phyloP scores from a whole-genome alignment of 2,113 vertebrate species.

The Tor tambroides region DNA sequence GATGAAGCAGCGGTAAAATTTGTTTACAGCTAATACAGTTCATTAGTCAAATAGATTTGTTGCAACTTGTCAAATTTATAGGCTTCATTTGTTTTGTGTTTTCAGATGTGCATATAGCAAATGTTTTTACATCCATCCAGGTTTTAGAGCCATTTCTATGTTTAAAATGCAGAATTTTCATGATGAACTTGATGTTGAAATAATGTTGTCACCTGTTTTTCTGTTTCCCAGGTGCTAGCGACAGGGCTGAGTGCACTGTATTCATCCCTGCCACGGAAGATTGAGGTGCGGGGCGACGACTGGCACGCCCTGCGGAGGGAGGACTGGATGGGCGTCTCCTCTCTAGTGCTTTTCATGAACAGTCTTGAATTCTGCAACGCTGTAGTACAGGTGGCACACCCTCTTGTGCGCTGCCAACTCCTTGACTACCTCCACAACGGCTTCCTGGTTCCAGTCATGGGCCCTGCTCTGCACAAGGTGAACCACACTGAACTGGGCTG shows the following conservation, averaged over 20 bases:
- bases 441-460: slow-evolving; percentile 95
- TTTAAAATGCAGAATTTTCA: neutral
- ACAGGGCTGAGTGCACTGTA: slow-evolving; percentile 96
- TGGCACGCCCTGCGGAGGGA: slow-evolving; percentile 93
- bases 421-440: slow-evolving; percentile 96
- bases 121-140: neutral
- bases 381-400: slow-evolving; percentile 93
- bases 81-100: neutral
- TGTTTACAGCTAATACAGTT: neutral
- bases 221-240: slow-evolving; percentile 85
- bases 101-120: neutral
- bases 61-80: neutral
- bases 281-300: slow-evolving; percentile 92
- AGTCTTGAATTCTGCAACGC: slow-evolving; percentile 97
- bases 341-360: slow-evolving; percentile 96
- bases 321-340: slow-evolving; percentile 92
- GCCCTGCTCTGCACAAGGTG: slow-evolving; percentile 95
- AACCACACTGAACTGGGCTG: slow-evolving; percentile 1
- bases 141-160: no score
- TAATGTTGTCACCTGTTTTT: neutral
- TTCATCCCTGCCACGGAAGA: slow-evolving; percentile 94
- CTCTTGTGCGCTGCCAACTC: slow-evolving; percentile 90
- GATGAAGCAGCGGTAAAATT: neutral
- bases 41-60: neutral
- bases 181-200: neutral